A percentile compares a stretch with the other conserved stretches of the same genome.
These are phyloP conservation scores for Macrobrachium rosenbergii DNA, from an alignment of 1,140 invertebrate species.

Conservation along the genomic window DNA sequence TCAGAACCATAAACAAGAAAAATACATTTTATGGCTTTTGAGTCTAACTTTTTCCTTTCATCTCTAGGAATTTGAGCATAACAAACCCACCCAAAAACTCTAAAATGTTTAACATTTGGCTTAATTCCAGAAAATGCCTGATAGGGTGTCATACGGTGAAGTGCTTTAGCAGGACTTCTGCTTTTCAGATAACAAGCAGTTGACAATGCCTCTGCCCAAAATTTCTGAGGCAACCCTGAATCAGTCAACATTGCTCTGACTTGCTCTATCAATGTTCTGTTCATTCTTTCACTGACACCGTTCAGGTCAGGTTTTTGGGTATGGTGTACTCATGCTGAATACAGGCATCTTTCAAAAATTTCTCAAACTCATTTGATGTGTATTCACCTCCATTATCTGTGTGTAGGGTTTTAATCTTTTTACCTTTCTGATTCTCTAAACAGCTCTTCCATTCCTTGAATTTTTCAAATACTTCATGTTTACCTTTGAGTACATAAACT, in stretches of 20 bases:
- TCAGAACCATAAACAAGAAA: neutral
- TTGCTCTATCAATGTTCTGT: constrained; percentile 64
- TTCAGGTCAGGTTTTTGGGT: constrained; percentile 66
- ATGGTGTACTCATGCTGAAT: constrained; percentile 65
- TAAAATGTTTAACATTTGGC: constrained; percentile 31
- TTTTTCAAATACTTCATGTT: constrained; percentile 31
- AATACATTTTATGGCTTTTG: constrained; percentile 35
- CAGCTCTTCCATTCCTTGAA: constrained; percentile 15
- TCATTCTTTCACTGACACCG: constrained; percentile 66
- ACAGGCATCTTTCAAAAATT: constrained; percentile 48
- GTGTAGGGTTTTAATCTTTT: constrained; percentile 22
- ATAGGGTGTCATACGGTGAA: constrained; percentile 38
- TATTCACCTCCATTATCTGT: constrained; percentile 18
- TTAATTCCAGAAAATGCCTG: constrained; percentile 33
- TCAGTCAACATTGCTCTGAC: too few relatives aligned
- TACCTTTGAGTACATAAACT: constrained; percentile 33
- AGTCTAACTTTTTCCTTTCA: constrained; percentile 56
- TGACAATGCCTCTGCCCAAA: constrained; percentile 66
- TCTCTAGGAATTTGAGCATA: constrained; percentile 48
- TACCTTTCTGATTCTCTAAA: constrained; percentile 19
- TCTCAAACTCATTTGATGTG: constrained; percentile 52
- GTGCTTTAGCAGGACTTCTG: constrained; percentile 35
- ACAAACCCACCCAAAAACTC: constrained; percentile 28
- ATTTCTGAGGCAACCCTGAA: too few relatives aligned
- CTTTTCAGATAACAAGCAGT: constrained; percentile 47